phyloP scores from a whole-genome alignment of 2,888 invertebrate genomes.

The Parasteatoda lunata region DNA sequence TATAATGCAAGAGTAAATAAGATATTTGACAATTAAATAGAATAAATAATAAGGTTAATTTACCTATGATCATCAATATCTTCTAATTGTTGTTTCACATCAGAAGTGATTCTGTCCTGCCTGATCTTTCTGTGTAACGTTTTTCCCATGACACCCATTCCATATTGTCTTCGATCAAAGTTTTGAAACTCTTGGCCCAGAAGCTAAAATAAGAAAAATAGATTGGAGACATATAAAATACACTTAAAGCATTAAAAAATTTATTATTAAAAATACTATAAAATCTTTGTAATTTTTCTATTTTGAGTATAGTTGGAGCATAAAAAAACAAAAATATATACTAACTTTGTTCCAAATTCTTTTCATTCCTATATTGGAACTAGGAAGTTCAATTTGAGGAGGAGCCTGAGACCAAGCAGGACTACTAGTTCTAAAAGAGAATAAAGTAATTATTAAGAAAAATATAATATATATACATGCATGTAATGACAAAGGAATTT shows the following conservation, averaged over 20 bases:
- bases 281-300: no score
- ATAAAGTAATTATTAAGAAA: background rate
- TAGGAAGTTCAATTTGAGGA: constrained; percentile 55
- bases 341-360: constrained; percentile 68
- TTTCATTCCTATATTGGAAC: constrained; percentile 65
- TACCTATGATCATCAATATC: constrained; percentile 89
- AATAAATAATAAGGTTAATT: background rate
- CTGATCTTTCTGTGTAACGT: constrained; percentile 81
- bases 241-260: background rate
- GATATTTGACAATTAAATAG: background rate
- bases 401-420: constrained; percentile 58
- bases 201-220: constrained; percentile 73
- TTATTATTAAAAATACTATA: background rate
- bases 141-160: constrained; percentile 87
- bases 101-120: constrained; percentile 77
- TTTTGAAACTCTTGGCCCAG: constrained; percentile 92
- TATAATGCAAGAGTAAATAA: no score
- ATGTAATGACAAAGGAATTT: no score
- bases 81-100: constrained; percentile 84
- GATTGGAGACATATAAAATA: background rate
- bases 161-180: constrained; percentile 88
- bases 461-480: no score
- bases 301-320: no score
- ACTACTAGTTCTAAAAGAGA: constrained; percentile 38
- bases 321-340: background rate